Base-by-base conservation (phyloP, 2,888 invertebrate genomes). In the Eupithecia pulchellata region DNA sequence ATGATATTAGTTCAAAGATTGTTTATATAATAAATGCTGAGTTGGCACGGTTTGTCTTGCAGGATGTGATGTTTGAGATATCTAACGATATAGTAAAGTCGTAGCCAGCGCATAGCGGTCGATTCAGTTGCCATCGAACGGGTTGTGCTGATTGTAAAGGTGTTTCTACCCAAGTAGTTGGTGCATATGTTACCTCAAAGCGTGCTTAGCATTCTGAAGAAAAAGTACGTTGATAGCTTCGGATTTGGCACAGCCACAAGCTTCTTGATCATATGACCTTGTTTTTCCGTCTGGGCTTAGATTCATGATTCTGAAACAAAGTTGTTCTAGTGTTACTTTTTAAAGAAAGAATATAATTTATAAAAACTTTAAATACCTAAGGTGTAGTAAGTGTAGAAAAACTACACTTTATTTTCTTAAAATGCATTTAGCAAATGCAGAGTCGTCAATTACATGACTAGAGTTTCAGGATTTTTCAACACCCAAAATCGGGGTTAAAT, bases 271-370 rank as follows among this genome's bases (percentile, higher is more conserved):
- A 85, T 98, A 99, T 0, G 97, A 96, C 81, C 97, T 97, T 81
- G 98, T 98, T 74, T 95, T 95, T 0, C 98, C 98, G 77, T 98
- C 97, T 0, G 91, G 85, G n/a, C 97, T 96, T 4, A 98, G 88
- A 5, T 71, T 74, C 34, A 81, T 75, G 9, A 77, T 68, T 72
- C 87, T 88, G 78, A 42, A 84, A 81, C 17, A 30, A 58, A 55
- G 2, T 42, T 25, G 11, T 27, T 55, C 25, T 27, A 13, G 27
- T 0, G 17, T 55, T 11, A 27, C 39, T 3, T 8, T 14, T 2
- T 39, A n/a, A n/a, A n/a, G n/a, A n/a, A n/a, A n/a, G n/a, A n/a
- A n/a, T n/a, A n/a, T n/a, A n/a, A n/a, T n/a, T n/a, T n/a, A n/a
- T n/a, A n/a, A n/a, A n/a, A n/a, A n/a, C n/a, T n/a, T n/a, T n/a